Percentiles rank a stretch among this genome's conserved stretches.
These are phyloP conservation scores for Eledone cirrhosa DNA, from an alignment of 2,888 invertebrate species.

Conservation along the genomic window DNA sequence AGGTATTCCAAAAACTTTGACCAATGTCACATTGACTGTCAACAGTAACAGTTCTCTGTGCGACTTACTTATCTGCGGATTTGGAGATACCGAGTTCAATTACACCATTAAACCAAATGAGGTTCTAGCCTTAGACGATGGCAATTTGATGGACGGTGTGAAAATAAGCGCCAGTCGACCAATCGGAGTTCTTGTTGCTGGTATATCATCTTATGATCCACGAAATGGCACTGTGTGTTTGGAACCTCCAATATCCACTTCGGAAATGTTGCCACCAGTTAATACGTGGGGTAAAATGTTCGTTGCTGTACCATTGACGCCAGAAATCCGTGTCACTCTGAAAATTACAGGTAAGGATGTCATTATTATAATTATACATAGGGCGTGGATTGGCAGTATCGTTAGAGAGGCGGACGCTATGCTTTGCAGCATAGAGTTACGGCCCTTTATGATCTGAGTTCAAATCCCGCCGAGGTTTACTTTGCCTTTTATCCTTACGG, in stretches of 20 bases:
- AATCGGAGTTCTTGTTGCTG: conserved; percentile 16
- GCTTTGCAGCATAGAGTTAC: no score
- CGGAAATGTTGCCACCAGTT: conserved; percentile 21
- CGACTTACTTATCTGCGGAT: neutral
- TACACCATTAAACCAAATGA: conserved; percentile 18
- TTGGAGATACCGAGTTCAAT: neutral
- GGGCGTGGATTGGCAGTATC: no score
- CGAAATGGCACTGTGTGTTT: conserved; percentile 7
- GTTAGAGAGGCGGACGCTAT: no score
- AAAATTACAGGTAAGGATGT: conserved; percentile 17
- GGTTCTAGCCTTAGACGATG: conserved; percentile 4
- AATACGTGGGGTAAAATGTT: conserved; percentile 26
- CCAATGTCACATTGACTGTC: conserved; percentile 17
- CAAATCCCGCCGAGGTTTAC: no score
- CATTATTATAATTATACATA: neutral
- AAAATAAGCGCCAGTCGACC: conserved; percentile 8
- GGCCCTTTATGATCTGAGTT: no score
- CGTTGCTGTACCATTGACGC: conserved; percentile 17
- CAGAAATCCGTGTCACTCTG: neutral
- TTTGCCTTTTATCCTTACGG: no score
- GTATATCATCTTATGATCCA: neutral
- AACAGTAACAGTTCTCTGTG: conserved; percentile 16
- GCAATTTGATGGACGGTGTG: conserved; percentile 13
- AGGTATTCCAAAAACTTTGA: neutral
- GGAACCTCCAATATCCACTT: conserved; percentile 9